Conservation (phyloP, 2,113 vertebrate species). For the Rhabdomys dilectus region DNA sequence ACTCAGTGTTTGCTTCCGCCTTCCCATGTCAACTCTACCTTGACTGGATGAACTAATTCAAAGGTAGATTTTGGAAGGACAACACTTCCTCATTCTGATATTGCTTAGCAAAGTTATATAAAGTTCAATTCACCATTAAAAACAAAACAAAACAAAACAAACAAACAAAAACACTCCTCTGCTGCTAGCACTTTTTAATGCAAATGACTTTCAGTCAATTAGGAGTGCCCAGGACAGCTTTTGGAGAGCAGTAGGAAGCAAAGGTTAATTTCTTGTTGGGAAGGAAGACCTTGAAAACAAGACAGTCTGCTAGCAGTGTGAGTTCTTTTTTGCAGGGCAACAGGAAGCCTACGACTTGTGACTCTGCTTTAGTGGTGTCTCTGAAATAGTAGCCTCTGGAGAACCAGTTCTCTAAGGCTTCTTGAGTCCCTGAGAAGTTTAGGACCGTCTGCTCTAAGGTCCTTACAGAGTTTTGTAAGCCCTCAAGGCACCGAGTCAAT, state of each 20-base stretch:
- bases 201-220: not conserved
- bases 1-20: not conserved
- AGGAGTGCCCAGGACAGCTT: not conserved
- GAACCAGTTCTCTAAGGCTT: not conserved
- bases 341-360: not conserved
- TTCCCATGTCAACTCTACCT: not conserved
- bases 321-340: not conserved
- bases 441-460: not conserved
- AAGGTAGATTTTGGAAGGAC: not conserved
- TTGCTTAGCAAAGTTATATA: not conserved
- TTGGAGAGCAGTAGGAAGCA: not conserved
- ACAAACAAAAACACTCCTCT: too few species aligned
- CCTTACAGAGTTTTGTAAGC: not conserved
- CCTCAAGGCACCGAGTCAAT: not conserved
- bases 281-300: not conserved
- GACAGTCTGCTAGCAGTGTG: not conserved
- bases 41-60: not conserved
- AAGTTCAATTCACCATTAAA: not conserved
- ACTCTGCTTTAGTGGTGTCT: not conserved
- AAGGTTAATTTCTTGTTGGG: not conserved
- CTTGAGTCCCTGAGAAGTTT: not conserved
- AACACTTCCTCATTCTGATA: not conserved
- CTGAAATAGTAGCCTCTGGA: not conserved
- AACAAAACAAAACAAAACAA: too few species aligned
- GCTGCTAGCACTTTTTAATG: not conserved